Percentiles rank a stretch among this genome's conserved stretches.
Evolutionary conservation across 2,888 invertebrate genomes (phyloP).

Genomic region (Spatulosminthurus flaviceps): DNA sequence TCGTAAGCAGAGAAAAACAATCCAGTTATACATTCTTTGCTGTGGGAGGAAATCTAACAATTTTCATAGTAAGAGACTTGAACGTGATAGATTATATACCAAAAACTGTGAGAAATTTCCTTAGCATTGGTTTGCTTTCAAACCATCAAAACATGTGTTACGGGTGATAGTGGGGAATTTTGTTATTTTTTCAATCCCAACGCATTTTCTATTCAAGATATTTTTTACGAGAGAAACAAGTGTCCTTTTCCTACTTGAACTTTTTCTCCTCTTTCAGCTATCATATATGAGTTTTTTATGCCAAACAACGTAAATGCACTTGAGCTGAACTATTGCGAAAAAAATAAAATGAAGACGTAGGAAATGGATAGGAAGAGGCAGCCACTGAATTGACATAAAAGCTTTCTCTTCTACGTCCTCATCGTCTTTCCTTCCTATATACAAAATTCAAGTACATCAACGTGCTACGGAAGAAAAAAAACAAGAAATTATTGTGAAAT

Average conservation of each 20-base stretch:
- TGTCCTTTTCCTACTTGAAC: not conserved
- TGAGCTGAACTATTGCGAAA: not conserved
- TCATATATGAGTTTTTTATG: not conserved
- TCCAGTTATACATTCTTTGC: too few relatives aligned
- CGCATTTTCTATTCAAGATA: slow-evolving; percentile 5
- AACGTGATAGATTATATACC: too few relatives aligned
- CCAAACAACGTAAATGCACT: not conserved
- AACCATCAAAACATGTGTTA: too few relatives aligned
- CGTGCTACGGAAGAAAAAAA: not conserved
- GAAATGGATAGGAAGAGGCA: slow-evolving; percentile 25
- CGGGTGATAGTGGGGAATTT: too few relatives aligned
- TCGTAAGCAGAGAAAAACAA: too few relatives aligned
- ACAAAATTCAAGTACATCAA: slow-evolving; percentile 12
- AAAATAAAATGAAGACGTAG: slow-evolving; percentile 16
- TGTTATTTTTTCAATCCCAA: too few relatives aligned
- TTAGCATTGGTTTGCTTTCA: too few relatives aligned
- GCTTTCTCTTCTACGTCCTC: not conserved
- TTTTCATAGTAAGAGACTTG: too few relatives aligned
- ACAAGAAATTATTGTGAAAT: not conserved
- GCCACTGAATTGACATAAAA: slow-evolving; percentile 34
- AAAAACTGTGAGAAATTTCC: too few relatives aligned
- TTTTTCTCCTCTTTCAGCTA: not conserved
- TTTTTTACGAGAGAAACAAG: not conserved
- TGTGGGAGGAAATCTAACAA: too few relatives aligned
- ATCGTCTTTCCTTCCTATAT: not conserved